Base-by-base conservation (phyloP, 2,888 invertebrate genomes). In the Macrophya alboannulata region DNA sequence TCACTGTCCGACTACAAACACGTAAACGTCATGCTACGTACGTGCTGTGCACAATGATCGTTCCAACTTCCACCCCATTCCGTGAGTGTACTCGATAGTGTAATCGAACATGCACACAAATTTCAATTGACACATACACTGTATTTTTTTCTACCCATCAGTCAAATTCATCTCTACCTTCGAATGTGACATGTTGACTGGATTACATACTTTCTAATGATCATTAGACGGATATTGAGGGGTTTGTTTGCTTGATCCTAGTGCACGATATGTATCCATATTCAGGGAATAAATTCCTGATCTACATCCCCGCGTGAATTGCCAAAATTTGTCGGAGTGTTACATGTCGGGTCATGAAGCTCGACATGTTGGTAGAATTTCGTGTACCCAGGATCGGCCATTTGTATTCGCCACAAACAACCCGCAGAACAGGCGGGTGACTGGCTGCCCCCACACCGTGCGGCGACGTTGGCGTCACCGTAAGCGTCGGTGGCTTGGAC, bases 361-460 rank as follows among this genome's bases (percentile, higher is more conserved):
- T 77, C 31, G 55, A 21, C 43, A 15, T 15, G 43, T 62, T 62
- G 59, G 59, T 6, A 25, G 5, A 71, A 71, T 71, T 81, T 81
- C 82, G 82, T 85, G 71, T 21, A 59, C 43, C 17, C 25, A 40
- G 31, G 37, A 37, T 65, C 79, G 68, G 84, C 87, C 89, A 87
- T 83, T 88, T 85, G 88, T 88, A 89, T 88, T 88, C 87, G 85
- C 90, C 90, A 86, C 90, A 90, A 90, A 89, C 87, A 90, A 86
- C 88, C 89, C 89, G 88, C 89, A 88, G 88, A 86, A 85, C 86
- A 86, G 31, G 45, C 86, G 85, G 87, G 37, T 68, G 62, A 55
- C 71, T 84, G 71, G 51, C 40, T 74, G 40, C n/a, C 71, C 25
- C 83, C 51, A 51, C 40, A 71, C 37, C 5, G 45, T 72, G 83